Base-by-base conservation (phyloP, 2,113 vertebrate genomes). In the Vulpes ferrilata region DNA sequence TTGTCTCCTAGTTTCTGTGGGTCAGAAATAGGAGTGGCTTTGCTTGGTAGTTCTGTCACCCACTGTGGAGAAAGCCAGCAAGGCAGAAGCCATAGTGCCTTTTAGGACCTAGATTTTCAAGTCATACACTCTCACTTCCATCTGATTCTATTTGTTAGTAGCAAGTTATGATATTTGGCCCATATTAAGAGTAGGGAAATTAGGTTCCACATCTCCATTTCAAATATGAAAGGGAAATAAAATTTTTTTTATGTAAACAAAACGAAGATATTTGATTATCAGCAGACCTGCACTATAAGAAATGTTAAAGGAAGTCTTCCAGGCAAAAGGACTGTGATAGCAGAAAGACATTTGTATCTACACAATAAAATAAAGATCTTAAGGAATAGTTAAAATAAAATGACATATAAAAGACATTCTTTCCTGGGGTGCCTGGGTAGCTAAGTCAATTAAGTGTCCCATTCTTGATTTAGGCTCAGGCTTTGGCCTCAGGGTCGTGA, bases 141-240 rank as follows among this genome's bases (percentile, higher is more conserved):
- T 67, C 81, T 83, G 60, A 71, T 69, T 95, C 13, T 64, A 7
- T 81, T 78, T 78, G 51, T 74, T 51, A 69, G 38, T 78, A 82
- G 60, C 60, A 62, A 97, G 43, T 57, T 93, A 90, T 17, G 25
- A 15, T 76, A 17, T 76, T 38, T 97, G 38, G 38, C 35, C 65
- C 51, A 67, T 3, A 88, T 5, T 48, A 59, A 55, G 30, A 51
- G 19, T 8, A 67, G 5, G 11, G 32, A 86, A 87, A 51, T 82
- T 95, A 78, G n/a, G 9, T 4, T 82, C 11, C n/a, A 67, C 2
- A 82, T 93, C 38, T 93, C 48, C 38, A 51, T 67, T 82, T 90
- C 53, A 57, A 65, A 95, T 86, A 48, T 82, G 59, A 95, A 80
- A 23, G 89, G 69, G 43, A 85, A 88, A 92, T 92, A 22, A 92